Evolutionary conservation across 2,113 vertebrate species (phyloP).

Genomic region (Hemichromis elongatus): DNA sequence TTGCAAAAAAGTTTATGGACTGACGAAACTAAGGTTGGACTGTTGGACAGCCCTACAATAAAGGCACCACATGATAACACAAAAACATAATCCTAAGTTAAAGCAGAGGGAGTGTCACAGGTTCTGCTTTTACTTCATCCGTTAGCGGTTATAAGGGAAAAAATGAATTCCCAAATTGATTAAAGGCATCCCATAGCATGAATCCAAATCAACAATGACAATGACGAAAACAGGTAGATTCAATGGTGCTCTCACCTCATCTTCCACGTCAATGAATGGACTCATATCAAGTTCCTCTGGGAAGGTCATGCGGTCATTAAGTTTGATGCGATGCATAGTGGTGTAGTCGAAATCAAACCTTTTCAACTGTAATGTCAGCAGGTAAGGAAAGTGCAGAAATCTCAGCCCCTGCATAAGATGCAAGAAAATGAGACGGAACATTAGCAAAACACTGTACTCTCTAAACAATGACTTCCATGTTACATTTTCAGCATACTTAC

Average conservation of each 20-base stretch:
- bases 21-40: not conserved
- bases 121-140: not conserved
- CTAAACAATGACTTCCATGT: not conserved
- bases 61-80: not conserved
- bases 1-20: not conserved
- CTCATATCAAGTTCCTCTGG: constrained; percentile 97
- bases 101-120: not conserved
- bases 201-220: not conserved
- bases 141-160: not conserved
- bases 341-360: constrained; percentile 99
- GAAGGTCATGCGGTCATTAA: constrained; percentile 98
- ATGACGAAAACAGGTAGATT: not conserved
- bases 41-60: not conserved
- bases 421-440: not conserved
- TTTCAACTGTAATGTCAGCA: constrained; percentile 95
- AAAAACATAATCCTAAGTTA: not conserved
- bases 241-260: constrained; percentile 81
- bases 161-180: not conserved
- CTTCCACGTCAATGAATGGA: constrained; percentile 95
- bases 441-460: not conserved
- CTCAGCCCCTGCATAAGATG: constrained; percentile 82
- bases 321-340: constrained; percentile 98
- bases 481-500: constrained; percentile 64
- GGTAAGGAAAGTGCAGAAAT: constrained; percentile 95
- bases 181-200: not conserved